A percentile compares a stretch with the other conserved stretches of the same genome.
Conservation (phyloP, 2,797 vertebrate species). For the Neopelma chrysocephalum region DNA sequence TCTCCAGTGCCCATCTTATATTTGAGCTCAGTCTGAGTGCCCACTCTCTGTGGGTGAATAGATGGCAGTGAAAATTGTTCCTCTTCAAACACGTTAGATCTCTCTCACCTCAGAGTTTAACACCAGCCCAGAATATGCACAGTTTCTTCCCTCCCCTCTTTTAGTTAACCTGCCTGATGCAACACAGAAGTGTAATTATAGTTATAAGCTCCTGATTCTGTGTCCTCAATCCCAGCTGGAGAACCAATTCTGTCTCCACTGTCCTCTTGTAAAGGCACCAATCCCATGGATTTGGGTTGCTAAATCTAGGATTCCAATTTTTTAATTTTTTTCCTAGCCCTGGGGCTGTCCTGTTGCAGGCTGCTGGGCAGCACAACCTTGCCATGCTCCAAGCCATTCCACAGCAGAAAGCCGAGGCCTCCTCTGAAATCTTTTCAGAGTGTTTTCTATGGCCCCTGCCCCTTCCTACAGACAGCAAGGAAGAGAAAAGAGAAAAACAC, state of each 20-base stretch:
- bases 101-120: background rate
- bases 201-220: background rate
- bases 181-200: background rate
- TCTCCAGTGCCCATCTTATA: background rate
- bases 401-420: background rate
- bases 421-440: too few species aligned
- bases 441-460: rapidly evolving
- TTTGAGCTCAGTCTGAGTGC: background rate
- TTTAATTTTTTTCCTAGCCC: rapidly evolving
- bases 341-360: background rate
- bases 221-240: background rate
- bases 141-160: background rate
- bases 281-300: background rate
- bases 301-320: background rate
- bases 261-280: background rate
- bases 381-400: rapidly evolving
- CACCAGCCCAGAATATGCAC: background rate
- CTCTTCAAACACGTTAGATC: background rate
- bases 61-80: background rate
- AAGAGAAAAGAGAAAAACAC: background rate
- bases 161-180: background rate
- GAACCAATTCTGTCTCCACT: background rate
- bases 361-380: background rate
- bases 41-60: rapidly evolving
- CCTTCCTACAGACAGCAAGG: background rate